Percentiles rank a stretch among this genome's conserved stretches.
Conservation (phyloP, 1,140 invertebrate species). For the Phortica variegata region DNA sequence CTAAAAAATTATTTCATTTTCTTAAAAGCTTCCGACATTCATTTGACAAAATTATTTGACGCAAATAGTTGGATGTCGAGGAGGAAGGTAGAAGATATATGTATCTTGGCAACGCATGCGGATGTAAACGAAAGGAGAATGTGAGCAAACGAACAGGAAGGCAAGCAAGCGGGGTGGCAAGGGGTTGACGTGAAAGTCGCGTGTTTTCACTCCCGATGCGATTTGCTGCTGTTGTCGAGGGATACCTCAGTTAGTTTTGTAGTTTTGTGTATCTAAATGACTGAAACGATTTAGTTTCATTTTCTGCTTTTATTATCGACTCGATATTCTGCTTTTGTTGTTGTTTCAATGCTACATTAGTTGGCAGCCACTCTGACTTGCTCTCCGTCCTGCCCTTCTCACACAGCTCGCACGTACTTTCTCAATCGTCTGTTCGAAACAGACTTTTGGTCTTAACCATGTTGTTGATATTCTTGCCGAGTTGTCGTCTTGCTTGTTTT, state of each 20-base stretch:
- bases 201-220: too few relatives aligned
- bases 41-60: slow-evolving; percentile 39
- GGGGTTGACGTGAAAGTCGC: too few relatives aligned
- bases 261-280: slow-evolving; percentile 35
- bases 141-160: too few relatives aligned
- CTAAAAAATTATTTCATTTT: slow-evolving; percentile 50
- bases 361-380: slow-evolving; percentile 12
- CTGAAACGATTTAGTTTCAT: slow-evolving; percentile 41
- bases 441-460: slow-evolving; percentile 20
- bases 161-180: too few relatives aligned
- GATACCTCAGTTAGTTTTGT: slow-evolving; percentile 2
- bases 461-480: slow-evolving; percentile 25
- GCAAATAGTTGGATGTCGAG: slow-evolving; percentile 4
- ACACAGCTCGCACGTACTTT: background rate
- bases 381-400: background rate
- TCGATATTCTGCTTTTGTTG: slow-evolving; percentile 26
- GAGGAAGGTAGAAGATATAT: background rate
- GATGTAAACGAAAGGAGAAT: slow-evolving; percentile 9
- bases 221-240: too few relatives aligned
- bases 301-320: slow-evolving; percentile 39
- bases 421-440: background rate
- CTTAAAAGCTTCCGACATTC: slow-evolving; percentile 39
- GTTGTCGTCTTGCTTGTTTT: slow-evolving; percentile 31
- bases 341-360: slow-evolving; percentile 1
- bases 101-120: slow-evolving; percentile 1